Percentiles rank a stretch among this genome's conserved stretches.
These are phyloP conservation scores for Amphiura filiformis DNA, from an alignment of 35 echinoderm and acorn worm genomes.

Conservation along the genomic window DNA sequence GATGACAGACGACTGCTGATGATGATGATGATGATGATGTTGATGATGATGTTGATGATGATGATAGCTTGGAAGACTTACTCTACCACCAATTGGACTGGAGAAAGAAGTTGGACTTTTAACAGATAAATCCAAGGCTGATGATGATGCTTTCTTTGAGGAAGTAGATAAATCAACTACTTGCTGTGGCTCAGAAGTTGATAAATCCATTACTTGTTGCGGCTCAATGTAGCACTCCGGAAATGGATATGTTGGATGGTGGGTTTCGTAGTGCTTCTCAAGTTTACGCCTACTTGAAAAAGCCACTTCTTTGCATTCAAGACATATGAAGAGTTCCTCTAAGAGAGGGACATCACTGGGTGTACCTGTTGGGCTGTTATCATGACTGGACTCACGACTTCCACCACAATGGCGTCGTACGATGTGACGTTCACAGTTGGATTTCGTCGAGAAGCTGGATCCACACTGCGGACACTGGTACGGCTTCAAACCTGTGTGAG, in stretches of 20 bases:
- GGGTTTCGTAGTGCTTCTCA: conserved; percentile 72
- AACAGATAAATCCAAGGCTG: neutral
- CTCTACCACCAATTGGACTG: neutral
- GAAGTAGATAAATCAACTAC: neutral
- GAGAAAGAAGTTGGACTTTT: neutral
- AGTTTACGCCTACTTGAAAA: conserved; percentile 75
- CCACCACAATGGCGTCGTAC: conserved; percentile 70
- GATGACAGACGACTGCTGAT: neutral
- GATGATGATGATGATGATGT: neutral
- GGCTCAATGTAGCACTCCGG: conserved; percentile 71
- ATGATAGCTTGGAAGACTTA: neutral
- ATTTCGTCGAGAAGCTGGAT: conserved; percentile 93
- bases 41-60: neutral
- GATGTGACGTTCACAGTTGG: conserved; percentile 97
- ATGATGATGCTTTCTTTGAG: neutral
- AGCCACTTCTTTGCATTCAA: conserved; percentile 55
- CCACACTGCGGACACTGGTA: conserved; percentile 92
- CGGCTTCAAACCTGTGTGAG: conserved; percentile 93
- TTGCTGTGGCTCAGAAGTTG: neutral
- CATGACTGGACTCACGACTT: conserved; percentile 1
- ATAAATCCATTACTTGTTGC: neutral
- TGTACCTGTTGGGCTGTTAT: neutral
- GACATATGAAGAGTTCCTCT: conserved; percentile 78
- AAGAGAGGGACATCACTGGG: neutral
- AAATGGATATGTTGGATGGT: conserved; percentile 58